These are phyloP conservation scores for Poecilia latipinna DNA, from an alignment of 2,113 vertebrate genomes.

Conservation along the genomic window DNA sequence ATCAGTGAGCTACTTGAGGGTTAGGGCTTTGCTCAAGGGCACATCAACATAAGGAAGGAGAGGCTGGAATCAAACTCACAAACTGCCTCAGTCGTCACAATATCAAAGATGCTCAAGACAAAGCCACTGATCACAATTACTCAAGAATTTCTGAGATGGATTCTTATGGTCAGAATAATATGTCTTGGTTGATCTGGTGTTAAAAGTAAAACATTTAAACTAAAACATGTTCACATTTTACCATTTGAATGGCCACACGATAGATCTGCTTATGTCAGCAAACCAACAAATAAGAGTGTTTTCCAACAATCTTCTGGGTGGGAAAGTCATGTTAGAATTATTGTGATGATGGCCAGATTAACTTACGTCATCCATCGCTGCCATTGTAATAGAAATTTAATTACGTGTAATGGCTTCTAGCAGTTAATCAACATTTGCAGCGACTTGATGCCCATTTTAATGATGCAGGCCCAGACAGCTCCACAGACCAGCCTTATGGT, in stretches of 20 bases:
- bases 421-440: conserved; percentile 70
- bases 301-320: conserved; percentile 6
- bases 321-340: conserved; percentile 52
- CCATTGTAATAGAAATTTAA: conserved; percentile 70
- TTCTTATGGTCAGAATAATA: too few relatives aligned
- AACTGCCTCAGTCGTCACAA: too few relatives aligned
- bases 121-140: too few relatives aligned
- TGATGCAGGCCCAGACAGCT: conserved; percentile 20
- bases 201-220: too few relatives aligned
- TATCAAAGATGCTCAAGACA: too few relatives aligned
- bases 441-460: conserved; percentile 51
- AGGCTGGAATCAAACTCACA: too few relatives aligned
- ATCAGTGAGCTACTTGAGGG: too few relatives aligned
- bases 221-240: neutral
- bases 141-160: too few relatives aligned
- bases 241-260: too few relatives aligned
- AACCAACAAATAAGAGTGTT: conserved; percentile 16
- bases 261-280: conserved; percentile 8
- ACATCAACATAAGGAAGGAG: too few relatives aligned
- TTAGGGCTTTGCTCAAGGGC: too few relatives aligned
- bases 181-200: too few relatives aligned
- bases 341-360: conserved; percentile 65
- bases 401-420: conserved; percentile 70
- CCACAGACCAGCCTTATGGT: conserved; percentile 11
- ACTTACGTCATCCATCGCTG: conserved; percentile 59